A percentile compares a stretch with the other conserved stretches of the same genome.
Evolutionary conservation across 2,797 vertebrate genomes (phyloP).

Genomic region (Ibycter americanus): DNA sequence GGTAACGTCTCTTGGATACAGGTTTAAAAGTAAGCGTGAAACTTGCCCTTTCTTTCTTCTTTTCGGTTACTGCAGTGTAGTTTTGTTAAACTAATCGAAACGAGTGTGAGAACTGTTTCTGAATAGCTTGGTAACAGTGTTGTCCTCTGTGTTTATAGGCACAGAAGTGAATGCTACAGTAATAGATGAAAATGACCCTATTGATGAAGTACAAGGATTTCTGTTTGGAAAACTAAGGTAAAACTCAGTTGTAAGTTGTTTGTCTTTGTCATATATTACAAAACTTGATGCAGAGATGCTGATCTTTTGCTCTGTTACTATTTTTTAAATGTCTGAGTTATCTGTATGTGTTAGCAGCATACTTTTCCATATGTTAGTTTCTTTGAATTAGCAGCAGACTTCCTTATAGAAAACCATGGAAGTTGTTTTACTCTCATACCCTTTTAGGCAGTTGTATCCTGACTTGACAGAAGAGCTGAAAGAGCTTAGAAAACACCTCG

Average conservation of each 20-base stretch:
- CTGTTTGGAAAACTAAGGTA: conserved; percentile 97
- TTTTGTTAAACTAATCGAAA: not conserved
- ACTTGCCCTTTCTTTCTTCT: not conserved
- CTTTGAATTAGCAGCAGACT: not conserved
- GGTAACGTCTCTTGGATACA: not conserved
- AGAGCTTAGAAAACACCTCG: conserved; percentile 92
- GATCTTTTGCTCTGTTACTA: not conserved
- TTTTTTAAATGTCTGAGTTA: not conserved
- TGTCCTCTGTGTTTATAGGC: conserved; percentile 74
- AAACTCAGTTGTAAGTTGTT: not conserved
- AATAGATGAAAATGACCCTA: conserved; percentile 90
- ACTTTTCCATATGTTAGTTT: not conserved
- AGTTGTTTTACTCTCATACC: not conserved
- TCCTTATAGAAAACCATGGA: not conserved
- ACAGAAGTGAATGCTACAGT: conserved; percentile 91
- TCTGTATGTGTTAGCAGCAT: not conserved
- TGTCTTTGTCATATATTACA: not conserved
- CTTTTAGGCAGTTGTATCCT: conserved; percentile 83
- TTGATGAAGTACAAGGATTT: conserved; percentile 98
- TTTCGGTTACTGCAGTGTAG: not conserved
- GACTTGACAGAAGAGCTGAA: conserved; percentile 90
- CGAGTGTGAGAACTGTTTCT: not conserved
- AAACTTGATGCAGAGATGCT: not conserved
- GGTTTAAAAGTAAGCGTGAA: not conserved
- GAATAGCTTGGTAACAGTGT: not conserved